phyloP scores from a whole-genome alignment of 2,797 vertebrate genomes.

The Liasis olivaceus region DNA sequence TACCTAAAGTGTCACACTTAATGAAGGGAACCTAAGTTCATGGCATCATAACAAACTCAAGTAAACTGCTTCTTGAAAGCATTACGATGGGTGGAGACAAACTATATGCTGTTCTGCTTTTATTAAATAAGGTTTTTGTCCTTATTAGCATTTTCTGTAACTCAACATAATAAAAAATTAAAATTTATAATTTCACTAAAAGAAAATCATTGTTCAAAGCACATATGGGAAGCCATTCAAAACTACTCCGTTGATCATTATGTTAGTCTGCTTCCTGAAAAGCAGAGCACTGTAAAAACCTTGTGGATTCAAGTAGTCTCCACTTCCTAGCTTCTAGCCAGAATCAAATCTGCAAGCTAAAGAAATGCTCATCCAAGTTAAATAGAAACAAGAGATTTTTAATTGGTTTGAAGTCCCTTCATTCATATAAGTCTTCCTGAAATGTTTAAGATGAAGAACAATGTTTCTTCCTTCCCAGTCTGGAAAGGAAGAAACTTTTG shows the following conservation, averaged over 20 bases:
- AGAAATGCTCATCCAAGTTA: background rate
- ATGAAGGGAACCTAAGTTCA: background rate
- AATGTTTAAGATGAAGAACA: background rate
- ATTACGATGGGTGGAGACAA: background rate
- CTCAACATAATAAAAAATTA: background rate
- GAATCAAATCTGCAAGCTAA: background rate
- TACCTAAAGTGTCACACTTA: conserved; percentile 10
- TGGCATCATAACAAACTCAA: background rate
- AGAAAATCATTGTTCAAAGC: background rate
- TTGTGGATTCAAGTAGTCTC: background rate
- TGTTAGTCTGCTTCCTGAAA: background rate
- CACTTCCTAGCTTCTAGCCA: background rate
- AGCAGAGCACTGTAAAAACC: background rate
- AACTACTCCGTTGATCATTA: background rate
- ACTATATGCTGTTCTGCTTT: background rate
- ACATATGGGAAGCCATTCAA: background rate
- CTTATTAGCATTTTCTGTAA: background rate
- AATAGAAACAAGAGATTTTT: background rate
- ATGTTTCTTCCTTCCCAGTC: background rate
- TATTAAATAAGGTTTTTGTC: background rate
- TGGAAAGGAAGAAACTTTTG: background rate
- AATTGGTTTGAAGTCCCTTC: background rate
- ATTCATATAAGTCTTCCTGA: background rate
- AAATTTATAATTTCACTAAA: background rate
- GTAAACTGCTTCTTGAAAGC: background rate